These are phyloP conservation scores for Panulirus ornatus DNA, from an alignment of 1,140 invertebrate genomes.

Conservation along the genomic window DNA sequence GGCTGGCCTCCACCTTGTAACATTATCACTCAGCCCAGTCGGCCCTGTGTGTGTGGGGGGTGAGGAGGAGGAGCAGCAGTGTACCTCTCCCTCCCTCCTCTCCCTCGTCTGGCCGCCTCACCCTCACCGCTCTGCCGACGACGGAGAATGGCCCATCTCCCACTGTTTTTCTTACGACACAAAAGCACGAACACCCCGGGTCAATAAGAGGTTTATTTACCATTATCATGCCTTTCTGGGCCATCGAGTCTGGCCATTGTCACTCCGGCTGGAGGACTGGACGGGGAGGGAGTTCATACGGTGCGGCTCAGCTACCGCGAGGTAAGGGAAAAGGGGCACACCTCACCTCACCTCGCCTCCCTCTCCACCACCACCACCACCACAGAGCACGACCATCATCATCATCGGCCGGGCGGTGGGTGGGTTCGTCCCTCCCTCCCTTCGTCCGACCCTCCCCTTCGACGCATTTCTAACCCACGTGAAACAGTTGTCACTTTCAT, in stretches of 20 bases:
- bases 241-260: conserved; percentile 46
- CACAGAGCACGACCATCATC: too few species aligned
- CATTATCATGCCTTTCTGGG: conserved; percentile 57
- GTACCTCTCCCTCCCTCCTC: neutral
- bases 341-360: neutral
- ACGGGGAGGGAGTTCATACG: neutral
- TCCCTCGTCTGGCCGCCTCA: too few species aligned
- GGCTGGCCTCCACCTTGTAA: neutral
- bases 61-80: too few species aligned
- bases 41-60: neutral
- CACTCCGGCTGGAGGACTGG: neutral
- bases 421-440: neutral
- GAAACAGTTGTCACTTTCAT: conserved; percentile 57
- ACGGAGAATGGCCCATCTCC: conserved; percentile 34
- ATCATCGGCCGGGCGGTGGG: neutral
- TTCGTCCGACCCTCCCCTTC: neutral
- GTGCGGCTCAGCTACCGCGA: neutral
- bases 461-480: conserved; percentile 40
- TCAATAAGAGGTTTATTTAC: conserved; percentile 66
- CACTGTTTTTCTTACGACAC: conserved; percentile 58
- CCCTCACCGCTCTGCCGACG: neutral
- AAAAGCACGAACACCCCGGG: conserved; percentile 55
- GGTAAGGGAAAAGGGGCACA: too few species aligned
- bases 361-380: too few species aligned
- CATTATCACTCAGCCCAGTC: neutral